Evolutionary conservation across 2,797 vertebrate species (phyloP), one percentile per base, ranked within the genome.

Genomic region (Gastrophryne carolinensis): DNA sequence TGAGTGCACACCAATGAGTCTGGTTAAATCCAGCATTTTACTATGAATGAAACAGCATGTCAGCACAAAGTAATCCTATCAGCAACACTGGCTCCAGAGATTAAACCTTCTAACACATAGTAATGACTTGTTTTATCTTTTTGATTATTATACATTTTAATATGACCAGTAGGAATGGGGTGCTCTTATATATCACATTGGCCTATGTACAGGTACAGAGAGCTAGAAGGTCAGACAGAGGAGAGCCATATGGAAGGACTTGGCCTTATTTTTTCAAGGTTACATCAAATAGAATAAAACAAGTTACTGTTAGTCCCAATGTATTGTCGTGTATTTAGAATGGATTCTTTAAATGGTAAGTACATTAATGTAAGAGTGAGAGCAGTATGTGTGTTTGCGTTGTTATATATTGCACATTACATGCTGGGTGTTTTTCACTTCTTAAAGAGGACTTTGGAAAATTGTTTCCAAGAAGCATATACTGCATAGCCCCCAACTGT

Each of bases 41-140:
- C 29, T 35, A 1, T 66, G 35, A 66, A 66, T 57, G 34, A 74
- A 74, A 66, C 12, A 13, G 9, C 5, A 58, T 65, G 15, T 74
- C 30, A 66, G 62, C 37, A 67, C 24, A 66, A 66, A 50, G 32
- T 35, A 37, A 37, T 39, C 27, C 19, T 30, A 39, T 57, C 23
- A 37, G 64, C 7, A 23, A 12, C 1, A 32, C 27, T 13, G n/a
- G 3, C 8, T 61, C 26, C 44, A 12, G 6, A 60, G 39, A 68
- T 75, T 68, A 75, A 68, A 64, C n/a, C 68, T 75, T 37, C 53
- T 19, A 26, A 50, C 63, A 56, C 57, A 27, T 19, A 49, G 57
- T 68, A 67, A 68, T 75, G 44, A 74, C 35, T 68, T 19, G 6
- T 75, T 75, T 52, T 60, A 61, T 61, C 57, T 75, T 32, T 58